Conservation (phyloP, 2,888 invertebrate species). For the Cephus runcator region DNA sequence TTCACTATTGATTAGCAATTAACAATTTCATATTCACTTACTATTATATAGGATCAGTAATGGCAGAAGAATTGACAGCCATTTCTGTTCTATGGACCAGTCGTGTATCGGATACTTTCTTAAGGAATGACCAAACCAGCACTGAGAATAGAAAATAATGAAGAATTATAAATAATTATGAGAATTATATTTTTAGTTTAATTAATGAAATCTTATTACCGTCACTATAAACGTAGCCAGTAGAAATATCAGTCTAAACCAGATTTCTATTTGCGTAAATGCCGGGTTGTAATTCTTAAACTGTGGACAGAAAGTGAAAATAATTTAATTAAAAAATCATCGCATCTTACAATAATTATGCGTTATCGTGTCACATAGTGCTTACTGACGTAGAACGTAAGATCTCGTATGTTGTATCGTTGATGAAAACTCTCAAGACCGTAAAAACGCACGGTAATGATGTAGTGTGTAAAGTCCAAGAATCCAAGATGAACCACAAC, state of each 20-base stretch:
- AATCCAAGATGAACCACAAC: conserved; percentile 90
- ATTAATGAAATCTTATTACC: conserved; percentile 71
- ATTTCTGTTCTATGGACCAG: conserved; percentile 98
- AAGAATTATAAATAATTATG: conserved; percentile 1
- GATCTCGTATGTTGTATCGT: conserved; percentile 84
- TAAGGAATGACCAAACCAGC: conserved; percentile 91
- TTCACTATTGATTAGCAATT: not conserved
- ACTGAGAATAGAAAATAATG: conserved; percentile 71
- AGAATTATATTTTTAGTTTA: not conserved
- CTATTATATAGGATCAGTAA: conserved; percentile 91
- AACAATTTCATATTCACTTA: conserved; percentile 67
- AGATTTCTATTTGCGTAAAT: conserved; percentile 97
- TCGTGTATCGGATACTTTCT: conserved; percentile 88
- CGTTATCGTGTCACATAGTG: conserved; percentile 18
- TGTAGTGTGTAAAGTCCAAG: conserved; percentile 88
- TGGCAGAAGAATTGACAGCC: conserved; percentile 90
- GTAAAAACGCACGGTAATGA: conserved; percentile 84
- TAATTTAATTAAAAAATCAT: conserved; percentile 13
- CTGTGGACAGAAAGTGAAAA: conserved; percentile 70
- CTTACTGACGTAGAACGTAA: conserved; percentile 85
- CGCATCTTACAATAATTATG: not conserved
- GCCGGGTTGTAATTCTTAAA: conserved; percentile 96
- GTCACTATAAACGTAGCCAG: conserved; percentile 86
- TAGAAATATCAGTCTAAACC: conserved; percentile 95
- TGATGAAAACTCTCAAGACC: conserved; percentile 87